A percentile compares a stretch with the other conserved stretches of the same genome.
Conservation (phyloP, 2,888 invertebrate genomes). For the Ferrisia virgata region DNA sequence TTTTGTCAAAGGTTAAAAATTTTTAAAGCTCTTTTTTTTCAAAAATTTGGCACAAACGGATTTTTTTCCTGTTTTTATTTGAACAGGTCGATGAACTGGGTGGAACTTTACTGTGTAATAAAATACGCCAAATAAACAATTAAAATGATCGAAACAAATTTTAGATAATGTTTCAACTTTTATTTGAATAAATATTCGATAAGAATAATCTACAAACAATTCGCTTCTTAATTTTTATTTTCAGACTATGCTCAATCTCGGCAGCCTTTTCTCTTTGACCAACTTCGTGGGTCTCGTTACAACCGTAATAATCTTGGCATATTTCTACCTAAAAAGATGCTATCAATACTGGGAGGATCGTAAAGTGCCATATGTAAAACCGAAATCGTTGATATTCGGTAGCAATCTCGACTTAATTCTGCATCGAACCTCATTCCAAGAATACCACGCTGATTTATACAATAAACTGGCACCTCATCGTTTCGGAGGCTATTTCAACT, state of each 20-base stretch:
- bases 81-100: no score
- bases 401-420: slow-evolving; percentile 8
- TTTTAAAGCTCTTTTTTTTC: no score
- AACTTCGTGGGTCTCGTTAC: background rate
- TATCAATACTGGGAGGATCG: slow-evolving; percentile 30
- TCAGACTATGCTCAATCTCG: background rate
- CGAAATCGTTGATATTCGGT: slow-evolving; percentile 27
- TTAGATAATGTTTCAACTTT: no score
- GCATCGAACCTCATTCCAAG: background rate
- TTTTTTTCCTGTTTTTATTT: no score
- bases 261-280: background rate
- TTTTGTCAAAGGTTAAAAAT: no score
- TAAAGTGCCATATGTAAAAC: slow-evolving; percentile 33
- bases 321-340: slow-evolving; percentile 23
- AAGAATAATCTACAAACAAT: background rate
- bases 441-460: background rate
- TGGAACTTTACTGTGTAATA: no score
- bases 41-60: no score
- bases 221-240: background rate
- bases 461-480: slow-evolving; percentile 35
- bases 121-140: no score
- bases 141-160: no score
- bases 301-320: background rate
- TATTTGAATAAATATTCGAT: no score
- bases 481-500: slow-evolving; percentile 56